Percentiles rank a stretch among this genome's conserved stretches.
phyloP scores from a whole-genome alignment of 2,888 invertebrate genomes.

The Agriopis aurantiaria region DNA sequence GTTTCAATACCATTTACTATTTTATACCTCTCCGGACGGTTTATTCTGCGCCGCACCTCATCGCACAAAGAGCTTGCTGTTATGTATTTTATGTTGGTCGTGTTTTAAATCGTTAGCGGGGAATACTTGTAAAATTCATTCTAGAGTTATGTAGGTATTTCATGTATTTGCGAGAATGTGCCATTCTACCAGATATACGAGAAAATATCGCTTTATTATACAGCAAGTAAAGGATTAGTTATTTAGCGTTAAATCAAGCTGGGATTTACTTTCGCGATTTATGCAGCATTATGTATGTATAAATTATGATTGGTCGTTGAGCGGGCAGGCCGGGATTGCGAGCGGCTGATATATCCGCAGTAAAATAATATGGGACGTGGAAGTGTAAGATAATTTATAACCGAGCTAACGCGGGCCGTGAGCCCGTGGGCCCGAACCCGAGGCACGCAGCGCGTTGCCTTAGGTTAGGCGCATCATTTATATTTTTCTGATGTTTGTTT shows the following conservation, averaged over 20 bases:
- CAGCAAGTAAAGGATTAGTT: constrained; percentile 61
- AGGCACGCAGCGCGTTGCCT: constrained; percentile 74
- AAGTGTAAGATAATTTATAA: constrained; percentile 82
- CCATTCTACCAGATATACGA: constrained; percentile 61
- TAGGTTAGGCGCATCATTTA: constrained; percentile 83
- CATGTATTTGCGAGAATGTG: constrained; percentile 58
- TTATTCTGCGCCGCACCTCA: constrained; percentile 26
- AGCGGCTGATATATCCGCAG: constrained; percentile 77
- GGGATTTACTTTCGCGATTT: constrained; percentile 72
- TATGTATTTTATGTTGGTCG: constrained; percentile 50
- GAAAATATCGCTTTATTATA: constrained; percentile 62
- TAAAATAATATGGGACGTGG: constrained; percentile 79
- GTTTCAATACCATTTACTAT: constrained; percentile 35
- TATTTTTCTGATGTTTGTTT: constrained; percentile 84
- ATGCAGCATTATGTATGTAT: constrained; percentile 68
- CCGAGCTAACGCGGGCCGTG: constrained; percentile 71
- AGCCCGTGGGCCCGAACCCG: constrained; percentile 46
- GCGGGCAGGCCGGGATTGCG: constrained; percentile 72
- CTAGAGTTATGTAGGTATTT: constrained; percentile 52
- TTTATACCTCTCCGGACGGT: constrained; percentile 19
- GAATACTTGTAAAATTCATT: constrained; percentile 50
- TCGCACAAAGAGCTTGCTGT: constrained; percentile 39
- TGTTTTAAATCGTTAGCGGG: constrained; percentile 62
- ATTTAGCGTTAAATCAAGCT: constrained; percentile 66
- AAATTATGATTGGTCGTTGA: constrained; percentile 76